A percentile compares a stretch with the other conserved stretches of the same genome.
Evolutionary conservation across 1,140 invertebrate species (phyloP).

Genomic region (Cyclargus thomasi): DNA sequence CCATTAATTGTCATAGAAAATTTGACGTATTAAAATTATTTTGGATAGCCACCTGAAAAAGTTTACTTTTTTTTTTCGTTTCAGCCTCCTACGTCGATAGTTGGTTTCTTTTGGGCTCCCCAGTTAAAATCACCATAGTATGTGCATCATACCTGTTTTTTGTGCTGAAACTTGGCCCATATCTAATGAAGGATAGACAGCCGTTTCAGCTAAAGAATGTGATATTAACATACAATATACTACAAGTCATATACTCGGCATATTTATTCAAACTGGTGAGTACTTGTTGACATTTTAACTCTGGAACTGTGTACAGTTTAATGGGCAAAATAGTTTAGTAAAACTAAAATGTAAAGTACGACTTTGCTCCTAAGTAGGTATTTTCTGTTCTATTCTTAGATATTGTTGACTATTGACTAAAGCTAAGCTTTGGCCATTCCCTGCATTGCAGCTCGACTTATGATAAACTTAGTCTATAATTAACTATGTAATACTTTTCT

Average conservation of each 20-base stretch:
- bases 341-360: no score
- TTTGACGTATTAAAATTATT: no score
- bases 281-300: not conserved
- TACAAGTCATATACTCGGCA: slow-evolving; percentile 79
- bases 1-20: no score
- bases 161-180: slow-evolving; percentile 80
- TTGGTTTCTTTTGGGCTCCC: slow-evolving; percentile 86
- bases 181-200: slow-evolving; percentile 79
- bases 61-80: slow-evolving; percentile 22
- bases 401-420: no score
- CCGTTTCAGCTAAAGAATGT: slow-evolving; percentile 81
- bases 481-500: not conserved
- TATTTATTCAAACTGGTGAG: slow-evolving; percentile 26
- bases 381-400: no score
- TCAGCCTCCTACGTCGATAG: slow-evolving; percentile 76
- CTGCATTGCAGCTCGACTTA: no score
- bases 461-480: no score
- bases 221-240: slow-evolving; percentile 83
- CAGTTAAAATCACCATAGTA: slow-evolving; percentile 81
- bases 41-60: no score
- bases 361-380: no score
- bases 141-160: slow-evolving; percentile 61
- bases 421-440: no score
- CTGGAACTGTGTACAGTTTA: no score
- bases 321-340: no score